Evolutionary conservation across 2,888 invertebrate genomes (phyloP), one percentile per base, ranked within the genome.

Genomic region (Spatulosminthurus flaviceps): DNA sequence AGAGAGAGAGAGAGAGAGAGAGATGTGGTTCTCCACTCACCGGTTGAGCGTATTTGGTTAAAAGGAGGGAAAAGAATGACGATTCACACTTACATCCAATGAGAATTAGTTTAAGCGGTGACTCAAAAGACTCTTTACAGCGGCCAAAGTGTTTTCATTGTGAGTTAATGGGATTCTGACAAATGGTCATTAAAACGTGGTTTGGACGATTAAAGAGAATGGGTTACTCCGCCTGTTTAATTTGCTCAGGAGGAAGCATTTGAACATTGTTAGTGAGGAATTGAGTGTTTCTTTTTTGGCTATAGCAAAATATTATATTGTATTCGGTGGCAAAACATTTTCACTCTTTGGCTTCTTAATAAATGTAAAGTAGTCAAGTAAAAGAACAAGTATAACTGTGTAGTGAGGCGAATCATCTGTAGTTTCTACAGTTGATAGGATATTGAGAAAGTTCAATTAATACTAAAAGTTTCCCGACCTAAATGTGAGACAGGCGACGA

Each of bases 51-150:
- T 72, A 51, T 72, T 72, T 72, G 73, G 61, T 73, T 73, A 60
- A 60, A 60, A 73, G 60, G 73, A 73, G 73, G 73, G 73, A 73
- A 73, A 72, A 70, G 72, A 51, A 72, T 72, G 72, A 72, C 72
- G 72, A 72, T 43, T 72, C 24, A 42, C 51, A 51, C 51, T 51
- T 51, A 28, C n/a, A 29, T 73, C 73, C 73, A 73, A 73, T 73
- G 19, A 73, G 61, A 73, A 73, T 51, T 73, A 29, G 70, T 70
- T 70, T 28, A 70, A 70, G 70, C 29, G 41, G 70, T 60, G 29
- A 60, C 26, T 60, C 28, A 73, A 60, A 73, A 73, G 28, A 24
- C 60, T 73, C 73, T 43, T n/a, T 73, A 73, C 60, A 73, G 29
- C 73, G 29, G 51, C 60, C 73, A 24, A 24, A 73, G 19, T 60